Conservation (phyloP, 1,140 invertebrate species). For the Zeugodacus cucurbitae region DNA sequence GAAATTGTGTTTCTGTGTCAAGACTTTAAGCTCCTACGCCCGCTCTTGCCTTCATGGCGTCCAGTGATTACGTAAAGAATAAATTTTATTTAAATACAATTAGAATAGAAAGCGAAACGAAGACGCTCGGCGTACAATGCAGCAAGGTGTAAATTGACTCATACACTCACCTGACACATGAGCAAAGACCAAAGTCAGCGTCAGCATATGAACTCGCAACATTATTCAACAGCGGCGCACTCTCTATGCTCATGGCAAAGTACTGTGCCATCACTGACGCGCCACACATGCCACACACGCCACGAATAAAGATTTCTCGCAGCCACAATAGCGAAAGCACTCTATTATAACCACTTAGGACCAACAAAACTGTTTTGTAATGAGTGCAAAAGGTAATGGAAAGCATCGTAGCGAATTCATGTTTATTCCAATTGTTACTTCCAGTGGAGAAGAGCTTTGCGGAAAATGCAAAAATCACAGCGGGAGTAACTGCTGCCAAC, state of each 20-base stretch:
- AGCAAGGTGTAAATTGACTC: not conserved
- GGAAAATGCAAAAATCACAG: not conserved
- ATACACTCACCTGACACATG: not conserved
- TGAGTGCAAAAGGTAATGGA: constrained; percentile 24
- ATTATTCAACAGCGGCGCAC: not conserved
- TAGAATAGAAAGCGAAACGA: not conserved
- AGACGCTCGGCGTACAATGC: not conserved
- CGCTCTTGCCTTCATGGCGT: not conserved
- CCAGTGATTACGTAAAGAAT: not conserved
- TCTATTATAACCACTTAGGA: not conserved
- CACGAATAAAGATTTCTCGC: not conserved
- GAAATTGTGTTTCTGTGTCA: constrained; percentile 32
- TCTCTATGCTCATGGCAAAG: not conserved
- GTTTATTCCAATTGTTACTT: constrained; percentile 26
- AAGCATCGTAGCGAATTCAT: not conserved
- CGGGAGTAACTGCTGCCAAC: not conserved
- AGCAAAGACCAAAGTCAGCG: not conserved
- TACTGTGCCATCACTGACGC: not conserved
- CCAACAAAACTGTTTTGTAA: not conserved
- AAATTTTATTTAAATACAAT: constrained; percentile 28
- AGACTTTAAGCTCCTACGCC: not conserved
- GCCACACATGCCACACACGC: not conserved
- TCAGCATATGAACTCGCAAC: not conserved
- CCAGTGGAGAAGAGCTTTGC: not conserved
- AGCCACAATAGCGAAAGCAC: not conserved